Conservation (phyloP, 2,113 vertebrate genomes). For the Diglossa brunneiventris region DNA sequence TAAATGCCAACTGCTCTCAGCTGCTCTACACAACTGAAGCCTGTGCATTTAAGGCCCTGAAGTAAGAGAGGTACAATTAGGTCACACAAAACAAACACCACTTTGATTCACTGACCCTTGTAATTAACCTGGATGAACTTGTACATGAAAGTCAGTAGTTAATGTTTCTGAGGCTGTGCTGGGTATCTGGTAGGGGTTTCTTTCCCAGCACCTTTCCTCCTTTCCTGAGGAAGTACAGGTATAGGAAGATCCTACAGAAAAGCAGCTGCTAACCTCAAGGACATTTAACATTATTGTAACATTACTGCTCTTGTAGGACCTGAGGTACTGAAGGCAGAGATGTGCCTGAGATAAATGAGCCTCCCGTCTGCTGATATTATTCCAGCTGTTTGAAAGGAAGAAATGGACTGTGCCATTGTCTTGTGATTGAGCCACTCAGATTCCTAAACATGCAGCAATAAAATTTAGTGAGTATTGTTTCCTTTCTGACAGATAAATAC, state of each 20-base stretch:
- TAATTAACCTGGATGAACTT: background rate
- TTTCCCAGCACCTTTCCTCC: background rate
- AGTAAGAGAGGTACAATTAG: background rate
- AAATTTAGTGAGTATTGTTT: background rate
- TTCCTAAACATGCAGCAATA: background rate
- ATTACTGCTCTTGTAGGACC: background rate
- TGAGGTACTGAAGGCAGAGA: background rate
- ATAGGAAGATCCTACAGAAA: background rate
- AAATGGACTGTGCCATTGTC: background rate
- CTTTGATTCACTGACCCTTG: background rate
- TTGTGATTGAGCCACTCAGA: background rate
- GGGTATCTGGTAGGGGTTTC: background rate
- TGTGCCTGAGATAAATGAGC: background rate
- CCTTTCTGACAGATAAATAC: background rate
- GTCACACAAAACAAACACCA: background rate
- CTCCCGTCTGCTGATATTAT: background rate
- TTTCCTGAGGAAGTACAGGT: background rate
- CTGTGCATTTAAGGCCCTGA: background rate
- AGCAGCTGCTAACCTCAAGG: background rate
- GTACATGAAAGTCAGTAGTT: background rate
- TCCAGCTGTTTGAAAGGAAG: background rate
- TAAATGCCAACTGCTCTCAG: background rate
- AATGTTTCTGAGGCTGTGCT: background rate
- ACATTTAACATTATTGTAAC: background rate
- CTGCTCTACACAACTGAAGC: background rate